Conservation (phyloP, 35 echinoderm and acorn worm species). For the Diadema setosum region DNA sequence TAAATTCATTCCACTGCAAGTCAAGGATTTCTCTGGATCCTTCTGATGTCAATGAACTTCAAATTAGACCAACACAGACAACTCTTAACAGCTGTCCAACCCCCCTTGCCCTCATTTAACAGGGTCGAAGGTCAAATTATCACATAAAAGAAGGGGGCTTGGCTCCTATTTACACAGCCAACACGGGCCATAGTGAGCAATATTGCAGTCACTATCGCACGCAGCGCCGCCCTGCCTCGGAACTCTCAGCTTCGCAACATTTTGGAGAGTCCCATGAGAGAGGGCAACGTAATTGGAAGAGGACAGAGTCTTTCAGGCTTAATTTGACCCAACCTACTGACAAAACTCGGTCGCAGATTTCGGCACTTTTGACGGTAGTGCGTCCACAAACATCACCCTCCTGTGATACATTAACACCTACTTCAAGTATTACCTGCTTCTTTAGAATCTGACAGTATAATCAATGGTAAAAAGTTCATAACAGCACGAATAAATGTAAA, state of each 20-base stretch:
- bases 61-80: background rate
- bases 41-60: background rate
- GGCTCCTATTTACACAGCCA: background rate
- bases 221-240: background rate
- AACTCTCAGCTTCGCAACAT: background rate
- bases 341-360: background rate
- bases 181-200: too few species aligned
- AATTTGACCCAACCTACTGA: background rate
- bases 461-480: too few species aligned
- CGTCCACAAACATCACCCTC: background rate
- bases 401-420: background rate
- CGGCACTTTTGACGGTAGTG: background rate
- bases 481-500: too few species aligned
- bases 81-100: background rate
- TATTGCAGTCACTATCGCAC: background rate
- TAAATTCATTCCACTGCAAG: too few species aligned
- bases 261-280: background rate
- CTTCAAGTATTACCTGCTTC: too few species aligned
- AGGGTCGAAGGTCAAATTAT: background rate
- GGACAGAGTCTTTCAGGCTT: background rate
- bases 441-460: too few species aligned
- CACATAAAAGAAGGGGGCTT: background rate
- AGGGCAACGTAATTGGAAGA: background rate
- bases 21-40: too few species aligned
- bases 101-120: background rate